Conservation (phyloP, 2,113 vertebrate genomes). For the Mugil cephalus region DNA sequence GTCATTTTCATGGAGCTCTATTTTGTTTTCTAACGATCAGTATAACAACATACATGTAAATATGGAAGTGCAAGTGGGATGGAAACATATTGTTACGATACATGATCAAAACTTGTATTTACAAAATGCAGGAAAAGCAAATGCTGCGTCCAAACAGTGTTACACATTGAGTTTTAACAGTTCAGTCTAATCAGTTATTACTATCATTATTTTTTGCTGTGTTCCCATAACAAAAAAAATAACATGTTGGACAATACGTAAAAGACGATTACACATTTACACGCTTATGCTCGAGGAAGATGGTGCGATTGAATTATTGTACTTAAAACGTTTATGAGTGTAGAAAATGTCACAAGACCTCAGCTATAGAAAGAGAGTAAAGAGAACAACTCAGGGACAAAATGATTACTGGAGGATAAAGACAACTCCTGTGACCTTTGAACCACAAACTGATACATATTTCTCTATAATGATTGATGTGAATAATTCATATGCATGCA, state of each 20-base stretch:
- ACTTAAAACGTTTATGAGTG: slow-evolving; percentile 48
- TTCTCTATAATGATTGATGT: slow-evolving; percentile 45
- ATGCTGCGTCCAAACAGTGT: slow-evolving; percentile 42
- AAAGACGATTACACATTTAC: slow-evolving; percentile 65
- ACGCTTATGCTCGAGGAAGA: slow-evolving; percentile 45
- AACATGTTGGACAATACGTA: slow-evolving; percentile 63
- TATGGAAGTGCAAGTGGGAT: slow-evolving; percentile 44
- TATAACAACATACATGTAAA: slow-evolving; percentile 56
- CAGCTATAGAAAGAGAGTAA: slow-evolving; percentile 29
- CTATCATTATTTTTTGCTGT: slow-evolving; percentile 35
- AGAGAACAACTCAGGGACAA: slow-evolving; percentile 29
- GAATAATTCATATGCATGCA: slow-evolving; percentile 74
- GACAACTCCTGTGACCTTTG: slow-evolving; percentile 34
- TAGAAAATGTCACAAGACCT: slow-evolving; percentile 54
- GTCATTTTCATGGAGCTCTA: background rate
- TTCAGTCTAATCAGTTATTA: slow-evolving; percentile 31
- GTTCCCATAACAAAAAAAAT: slow-evolving; percentile 57
- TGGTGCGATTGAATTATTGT: slow-evolving; percentile 10
- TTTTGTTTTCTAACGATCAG: slow-evolving; percentile 35
- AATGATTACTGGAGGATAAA: background rate
- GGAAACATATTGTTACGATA: slow-evolving; percentile 50
- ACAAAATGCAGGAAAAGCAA: slow-evolving; percentile 58
- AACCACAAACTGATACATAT: slow-evolving; percentile 58
- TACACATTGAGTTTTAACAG: slow-evolving; percentile 12
- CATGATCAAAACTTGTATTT: slow-evolving; percentile 44